Base-by-base conservation (phyloP, 2,888 invertebrate species). In the Pristionchus fissidentatus region DNA sequence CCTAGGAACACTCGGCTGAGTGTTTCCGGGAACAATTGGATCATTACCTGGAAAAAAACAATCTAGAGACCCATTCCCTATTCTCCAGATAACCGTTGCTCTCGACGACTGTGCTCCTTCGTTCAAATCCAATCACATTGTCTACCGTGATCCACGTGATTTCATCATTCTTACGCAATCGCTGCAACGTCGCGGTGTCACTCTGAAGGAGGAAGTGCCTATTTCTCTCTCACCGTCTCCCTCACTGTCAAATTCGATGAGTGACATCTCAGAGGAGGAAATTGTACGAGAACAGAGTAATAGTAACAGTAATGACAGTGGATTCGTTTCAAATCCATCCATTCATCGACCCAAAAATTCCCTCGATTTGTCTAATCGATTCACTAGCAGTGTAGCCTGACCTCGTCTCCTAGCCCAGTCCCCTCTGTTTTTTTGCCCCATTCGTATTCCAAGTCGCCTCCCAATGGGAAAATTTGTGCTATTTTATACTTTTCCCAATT, bases 121-220 rank as follows among this genome's bases (percentile, higher is more conserved):
- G n/a, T 43, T 73, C 43, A 10, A 22, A 4, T 41, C 41, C 35
- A 32, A 26, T 13, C 13, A 26, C 0, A 43, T 73, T 13, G n/a
- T 73, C 41, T 73, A 73, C 41, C 73, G 43, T n/a, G 41, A 73
- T 73, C 41, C 41, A 3, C 73, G 73, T 43, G 73, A 73, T n/a
- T 43, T 73, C 41, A 22, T n/a, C n/a, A 26, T 73, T n/a, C 41
- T 73, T 26, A 73, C 26, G 22, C 8, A 73, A n/a, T 73, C 22
- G 8, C 35, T 62, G 13, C 35, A 32, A 0, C 32, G 35, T 35
- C 62, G 62, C 13, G 62, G 62, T 3, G 32, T 62, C 62, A 10
- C 35, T n/a, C n/a, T n/a, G n/a, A n/a, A n/a, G n/a, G n/a, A n/a
- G n/a, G n/a, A n/a, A n/a, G n/a, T n/a, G n/a, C 35, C 62, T 62